Base-by-base conservation (phyloP, 1,140 invertebrate genomes). In the Episyrphus balteatus region DNA sequence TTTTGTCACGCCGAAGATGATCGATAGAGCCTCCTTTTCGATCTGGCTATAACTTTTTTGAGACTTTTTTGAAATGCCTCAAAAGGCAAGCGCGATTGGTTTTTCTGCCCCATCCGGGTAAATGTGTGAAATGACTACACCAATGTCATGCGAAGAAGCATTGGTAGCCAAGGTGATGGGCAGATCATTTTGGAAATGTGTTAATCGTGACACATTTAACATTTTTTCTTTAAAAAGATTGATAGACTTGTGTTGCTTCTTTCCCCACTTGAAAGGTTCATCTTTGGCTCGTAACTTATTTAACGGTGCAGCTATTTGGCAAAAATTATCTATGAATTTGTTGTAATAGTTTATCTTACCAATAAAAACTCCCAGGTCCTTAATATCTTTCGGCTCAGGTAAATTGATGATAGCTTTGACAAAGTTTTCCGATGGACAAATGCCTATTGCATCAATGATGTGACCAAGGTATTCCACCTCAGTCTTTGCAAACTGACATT, bases 61-160 rank as follows among this genome's bases (percentile, higher is more conserved):
- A 19, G 68, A 54, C 58, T 62, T 47, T 70, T 39, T 0, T n/a
- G n/a, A n/a, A n/a, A n/a, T n/a, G n/a, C n/a, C n/a, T n/a, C n/a
- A n/a, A n/a, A 68, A 74, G 3, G 62, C 64, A 58, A 69, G 75
- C 5, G 61, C 63, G 18, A 76, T 64, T 3, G 71, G 70, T 11
- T 58, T 53, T 49, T 75, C 71, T 51, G 50, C 49, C 49, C 69
- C 66, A 17, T 47, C 48, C 13, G 43, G 13, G 36, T 53, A 51
- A 6, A 43, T 44, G 45, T 76, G 72, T 5, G 57, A 57, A 1
- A 75, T 44, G 2, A 69, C 61, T 19, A 57, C 61, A 0, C 72
- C 70, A 13, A 75, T 50, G 8, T 65, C 71, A 46, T 60, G 55
- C 7, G 55, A 45, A 18, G 58, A 66, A 1, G 73, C 70, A 57